Evolutionary conservation across 2,797 vertebrate genomes (phyloP), one percentile per base, ranked within the genome.

Genomic region (Melanotaenia pygmaea): DNA sequence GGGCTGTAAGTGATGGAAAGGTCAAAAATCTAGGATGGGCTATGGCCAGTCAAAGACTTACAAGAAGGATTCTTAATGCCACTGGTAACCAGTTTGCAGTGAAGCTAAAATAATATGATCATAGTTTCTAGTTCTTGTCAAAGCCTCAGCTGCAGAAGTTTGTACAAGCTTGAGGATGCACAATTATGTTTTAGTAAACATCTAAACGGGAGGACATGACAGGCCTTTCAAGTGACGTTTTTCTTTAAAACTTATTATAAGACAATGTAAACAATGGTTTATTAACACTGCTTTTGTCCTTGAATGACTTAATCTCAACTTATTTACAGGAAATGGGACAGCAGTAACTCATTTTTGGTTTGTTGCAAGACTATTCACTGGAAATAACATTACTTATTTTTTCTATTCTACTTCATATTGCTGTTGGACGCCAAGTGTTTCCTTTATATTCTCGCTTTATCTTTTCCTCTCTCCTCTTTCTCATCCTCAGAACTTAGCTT

Each of bases 171-270:
- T 8, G 35, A 37, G 35, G 35, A 37, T 10, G 35, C 11, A 10
- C 2, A 37, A 12, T 37, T 12, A 37, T 37, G 12, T 37, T 34
- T 34, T 34, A 34, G 32, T 34, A 34, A 34, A 34, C 32, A 35
- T 10, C 34, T 35, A 35, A 35, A 35, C 10, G 34, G 34, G 34
- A 35, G 8, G 34, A 35, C 34, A 35, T 35, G 10, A 35, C 58
- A 84, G 64, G 6, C 9, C 20, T 66, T 75, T 34, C 24, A 59
- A 57, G 13, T 0, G 1, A 5, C 50, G 37, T 34, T 66, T 63
- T 57, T 45, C 59, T 66, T 70, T 62, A 70, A 63, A 18, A 26
- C 53, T 68, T 58, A 75, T 82, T 71, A 72, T 22, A 43, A 70
- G 35, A 35, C 70, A 77, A 59, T 53, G 32, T 20, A 68, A 76